A percentile compares a stretch with the other conserved stretches of the same genome.
Evolutionary conservation across 2,888 invertebrate species (phyloP).

Genomic region (Zaprionus bogoriensis): DNA sequence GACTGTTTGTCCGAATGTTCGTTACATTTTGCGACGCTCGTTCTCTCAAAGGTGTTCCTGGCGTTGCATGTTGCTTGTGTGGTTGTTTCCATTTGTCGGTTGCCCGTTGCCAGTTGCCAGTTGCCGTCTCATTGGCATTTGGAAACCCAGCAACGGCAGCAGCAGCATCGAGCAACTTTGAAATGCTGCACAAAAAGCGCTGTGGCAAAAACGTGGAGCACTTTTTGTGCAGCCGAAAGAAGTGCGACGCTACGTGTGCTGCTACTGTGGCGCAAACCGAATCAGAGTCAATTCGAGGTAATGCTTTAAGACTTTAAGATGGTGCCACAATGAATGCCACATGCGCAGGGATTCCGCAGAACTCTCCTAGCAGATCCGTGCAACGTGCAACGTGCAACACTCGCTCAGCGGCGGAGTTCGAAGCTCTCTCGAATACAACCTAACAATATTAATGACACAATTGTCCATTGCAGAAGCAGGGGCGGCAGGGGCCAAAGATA

Average conservation of each 20-base stretch:
- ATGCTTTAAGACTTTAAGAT: conserved; percentile 37
- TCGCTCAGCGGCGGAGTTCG: no score
- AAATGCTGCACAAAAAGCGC: conserved; percentile 40
- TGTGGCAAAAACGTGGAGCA: conserved; percentile 38
- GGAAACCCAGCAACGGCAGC: conserved; percentile 63
- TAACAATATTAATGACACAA: conserved; percentile 58
- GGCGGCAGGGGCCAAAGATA: background rate
- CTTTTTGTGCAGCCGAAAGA: conserved; percentile 40
- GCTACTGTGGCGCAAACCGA: conserved; percentile 17
- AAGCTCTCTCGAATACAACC: conserved; percentile 17
- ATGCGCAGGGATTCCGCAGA: conserved; percentile 37
- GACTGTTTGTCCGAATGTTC: conserved; percentile 39
- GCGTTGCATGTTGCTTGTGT: conserved; percentile 12
- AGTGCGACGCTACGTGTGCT: conserved; percentile 14
- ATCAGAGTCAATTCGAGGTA: conserved; percentile 19
- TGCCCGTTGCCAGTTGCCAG: conserved; percentile 32
- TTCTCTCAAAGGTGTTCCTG: conserved; percentile 15
- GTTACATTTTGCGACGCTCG: conserved; percentile 39
- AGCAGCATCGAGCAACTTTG: conserved; percentile 26
- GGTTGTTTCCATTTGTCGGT: conserved; percentile 22
- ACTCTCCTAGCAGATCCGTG: conserved; percentile 33
- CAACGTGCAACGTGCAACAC: conserved; percentile 25
- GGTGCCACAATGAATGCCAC: conserved; percentile 45
- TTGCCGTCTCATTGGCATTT: conserved; percentile 55
- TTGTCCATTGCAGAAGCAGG: conserved; percentile 14